Conservation (phyloP, 2,113 vertebrate genomes). For the Ondatra zibethicus region DNA sequence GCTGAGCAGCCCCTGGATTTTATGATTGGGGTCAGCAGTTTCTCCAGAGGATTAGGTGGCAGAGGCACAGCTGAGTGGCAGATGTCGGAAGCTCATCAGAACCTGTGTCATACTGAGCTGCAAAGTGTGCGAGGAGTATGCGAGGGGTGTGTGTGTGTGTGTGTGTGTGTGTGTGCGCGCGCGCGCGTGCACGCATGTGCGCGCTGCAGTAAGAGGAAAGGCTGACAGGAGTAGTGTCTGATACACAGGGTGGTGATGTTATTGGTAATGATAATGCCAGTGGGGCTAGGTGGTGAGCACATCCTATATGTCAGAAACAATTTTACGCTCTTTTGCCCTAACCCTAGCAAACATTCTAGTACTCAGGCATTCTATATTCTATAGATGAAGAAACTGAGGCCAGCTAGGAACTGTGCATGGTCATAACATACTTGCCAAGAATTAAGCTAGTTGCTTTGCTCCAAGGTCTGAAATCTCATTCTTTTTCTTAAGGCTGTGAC, state of each 20-base stretch:
- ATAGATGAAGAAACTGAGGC: slow-evolving; percentile 26
- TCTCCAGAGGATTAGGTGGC: not conserved
- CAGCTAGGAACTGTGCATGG: not conserved
- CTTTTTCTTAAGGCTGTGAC: not conserved
- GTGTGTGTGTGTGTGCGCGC: not conserved
- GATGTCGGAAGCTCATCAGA: not conserved
- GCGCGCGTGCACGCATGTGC: not conserved
- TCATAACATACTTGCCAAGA: not conserved
- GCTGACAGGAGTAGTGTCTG: not conserved
- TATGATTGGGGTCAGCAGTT: not conserved
- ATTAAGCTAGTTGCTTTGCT: not conserved
- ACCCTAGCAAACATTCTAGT: not conserved
- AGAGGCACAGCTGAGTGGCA: not conserved
- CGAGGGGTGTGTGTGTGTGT: not conserved
- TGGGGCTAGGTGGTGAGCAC: not conserved
- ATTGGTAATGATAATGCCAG: not conserved
- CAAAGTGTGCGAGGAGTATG: too few relatives aligned
- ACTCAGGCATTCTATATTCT: not conserved
- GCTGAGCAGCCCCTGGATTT: not conserved
- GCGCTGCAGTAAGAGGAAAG: not conserved
- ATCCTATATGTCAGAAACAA: not conserved
- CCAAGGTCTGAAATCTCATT: not conserved
- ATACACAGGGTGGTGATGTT: not conserved
- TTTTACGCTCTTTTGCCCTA: not conserved
- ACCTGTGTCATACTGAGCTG: not conserved